These are phyloP conservation scores for Myanophis thanlyinensis DNA, from an alignment of 2,113 vertebrate genomes.

Conservation along the genomic window DNA sequence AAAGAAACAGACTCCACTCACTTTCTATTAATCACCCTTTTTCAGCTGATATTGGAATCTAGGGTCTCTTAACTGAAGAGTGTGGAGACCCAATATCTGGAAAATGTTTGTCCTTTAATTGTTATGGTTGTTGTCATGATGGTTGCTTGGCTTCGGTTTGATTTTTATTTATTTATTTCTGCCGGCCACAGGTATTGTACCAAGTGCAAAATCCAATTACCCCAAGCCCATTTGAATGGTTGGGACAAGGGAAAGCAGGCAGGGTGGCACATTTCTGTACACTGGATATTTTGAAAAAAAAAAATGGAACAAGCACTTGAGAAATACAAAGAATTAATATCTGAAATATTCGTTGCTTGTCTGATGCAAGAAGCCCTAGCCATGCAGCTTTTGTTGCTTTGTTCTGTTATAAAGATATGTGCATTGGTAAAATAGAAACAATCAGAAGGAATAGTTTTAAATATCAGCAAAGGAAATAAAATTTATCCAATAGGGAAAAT, in stretches of 20 bases:
- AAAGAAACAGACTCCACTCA: conserved; percentile 90
- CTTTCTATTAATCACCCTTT: conserved; percentile 91
- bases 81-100: conserved; percentile 60
- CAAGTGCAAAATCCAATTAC: conserved; percentile 65
- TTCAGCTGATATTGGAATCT: conserved; percentile 78
- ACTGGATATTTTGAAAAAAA: conserved; percentile 53
- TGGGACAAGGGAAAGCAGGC: conserved; percentile 2
- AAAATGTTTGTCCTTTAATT: conserved; percentile 53
- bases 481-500: neutral
- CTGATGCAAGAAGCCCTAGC: conserved; percentile 62
- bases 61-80: conserved; percentile 67
- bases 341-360: conserved; percentile 61
- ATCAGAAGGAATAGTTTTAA: conserved; percentile 43
- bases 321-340: conserved; percentile 68
- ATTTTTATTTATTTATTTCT: conserved; percentile 41
- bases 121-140: conserved; percentile 43
- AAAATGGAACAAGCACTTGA: conserved; percentile 60
- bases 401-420: conserved; percentile 50
- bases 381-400: conserved; percentile 34
- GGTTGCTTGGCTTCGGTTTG: conserved; percentile 34
- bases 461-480: neutral
- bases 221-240: conserved; percentile 36
- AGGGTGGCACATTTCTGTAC: conserved; percentile 57
- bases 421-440: conserved; percentile 39
- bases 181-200: conserved; percentile 25